A percentile compares a stretch with the other conserved stretches of the same genome.
These are phyloP conservation scores for Seira musarum DNA, from an alignment of 2,888 invertebrate genomes.

Conservation along the genomic window DNA sequence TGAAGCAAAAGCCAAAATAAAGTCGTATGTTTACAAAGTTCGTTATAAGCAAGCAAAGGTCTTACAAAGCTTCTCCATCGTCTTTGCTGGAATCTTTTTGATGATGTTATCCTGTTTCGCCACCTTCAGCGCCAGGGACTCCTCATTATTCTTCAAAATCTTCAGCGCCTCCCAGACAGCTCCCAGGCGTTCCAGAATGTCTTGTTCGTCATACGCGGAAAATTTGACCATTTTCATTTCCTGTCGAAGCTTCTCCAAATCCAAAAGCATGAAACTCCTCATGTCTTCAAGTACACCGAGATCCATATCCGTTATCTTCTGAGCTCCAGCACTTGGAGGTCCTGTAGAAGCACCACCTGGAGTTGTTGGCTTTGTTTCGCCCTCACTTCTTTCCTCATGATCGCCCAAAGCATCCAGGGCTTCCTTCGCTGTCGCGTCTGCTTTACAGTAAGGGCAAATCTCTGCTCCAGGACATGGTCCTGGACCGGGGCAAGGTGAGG, in stretches of 20 bases:
- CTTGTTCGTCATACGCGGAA: conserved; percentile 15
- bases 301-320: too few species aligned
- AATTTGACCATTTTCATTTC: background rate
- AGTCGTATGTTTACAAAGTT: background rate
- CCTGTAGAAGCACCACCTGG: too few species aligned
- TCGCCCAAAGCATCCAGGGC: background rate
- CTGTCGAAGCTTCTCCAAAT: background rate
- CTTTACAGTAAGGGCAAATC: conserved; percentile 56
- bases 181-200: background rate
- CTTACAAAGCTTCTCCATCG: background rate
- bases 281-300: background rate
- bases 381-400: too few species aligned
- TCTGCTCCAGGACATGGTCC: conserved; percentile 61
- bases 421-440: background rate
- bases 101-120: background rate
- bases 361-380: too few species aligned
- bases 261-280: background rate
- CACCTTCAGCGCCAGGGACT: background rate
- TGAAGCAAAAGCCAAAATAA: conserved; percentile 18
- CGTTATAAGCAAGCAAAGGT: background rate
- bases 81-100: conserved; percentile 6
- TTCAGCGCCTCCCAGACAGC: conserved; percentile 26
- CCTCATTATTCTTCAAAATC: conserved; percentile 9
- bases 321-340: too few species aligned
- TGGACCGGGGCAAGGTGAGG: conserved; percentile 62